Evolutionary conservation across 2,797 vertebrate genomes (phyloP), one percentile per base, ranked within the genome.

Genomic region (Labeo calbasu): DNA sequence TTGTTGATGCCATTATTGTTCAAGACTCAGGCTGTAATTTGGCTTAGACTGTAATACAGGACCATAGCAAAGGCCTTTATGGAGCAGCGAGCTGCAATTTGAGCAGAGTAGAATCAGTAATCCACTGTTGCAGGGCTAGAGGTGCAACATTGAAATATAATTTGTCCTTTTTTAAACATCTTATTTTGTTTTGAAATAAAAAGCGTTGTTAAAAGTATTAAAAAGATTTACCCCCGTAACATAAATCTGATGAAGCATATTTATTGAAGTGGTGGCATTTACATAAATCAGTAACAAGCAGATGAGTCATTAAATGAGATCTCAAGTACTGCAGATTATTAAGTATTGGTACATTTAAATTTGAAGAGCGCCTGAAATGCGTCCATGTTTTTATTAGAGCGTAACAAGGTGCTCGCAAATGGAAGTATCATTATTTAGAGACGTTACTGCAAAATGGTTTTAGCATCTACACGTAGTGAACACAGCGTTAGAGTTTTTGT

Each of bases 401-500:
- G 15, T 61, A 51, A 63, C 57, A 75, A 66, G 13, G 14, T 32
- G 23, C 21, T 68, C 68, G 13, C 65, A 70, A 70, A 69, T 70
- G 5, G 43, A 83, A 77, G 14, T 57, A 59, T 48, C 51, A 50
- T 59, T 82, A 65, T 73, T 68, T 11, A 43, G 6, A 83, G 48
- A 53, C 6, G 3, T 66, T 70, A n/a, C 14, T 51, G 28, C 23
- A n/a, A 65, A 66, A 43, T 76, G 5, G 48, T 46, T 46, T n/a
- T 28, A 71, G 19, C 79, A 25, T 28, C 36, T 40, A 28, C 23
- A 82, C 11, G 6, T 43, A 46, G 40, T 36, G 17, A 66, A n/a
- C 28, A 32, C n/a, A 63, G 48, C 55, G 65, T 91, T 91, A 77
- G 85, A 77, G 63, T 36, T 73, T 77, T 85, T 91, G 82, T 61